These are phyloP conservation scores for Zoanthus sociatus DNA, from an alignment of 92 coral and sea anemone genomes.

Conservation along the genomic window DNA sequence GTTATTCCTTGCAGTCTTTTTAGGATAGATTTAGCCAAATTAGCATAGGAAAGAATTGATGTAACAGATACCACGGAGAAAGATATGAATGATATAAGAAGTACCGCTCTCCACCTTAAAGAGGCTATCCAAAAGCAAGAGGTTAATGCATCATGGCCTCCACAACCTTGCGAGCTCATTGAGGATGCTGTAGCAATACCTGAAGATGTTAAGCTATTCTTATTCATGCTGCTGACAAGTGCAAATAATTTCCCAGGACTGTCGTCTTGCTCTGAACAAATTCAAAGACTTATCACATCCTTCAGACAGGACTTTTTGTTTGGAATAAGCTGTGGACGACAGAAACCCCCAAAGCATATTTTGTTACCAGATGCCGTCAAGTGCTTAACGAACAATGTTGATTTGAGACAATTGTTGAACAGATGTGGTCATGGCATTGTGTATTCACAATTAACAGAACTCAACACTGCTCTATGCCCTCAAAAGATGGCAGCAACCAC, in stretches of 20 bases:
- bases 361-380: constrained; percentile 68
- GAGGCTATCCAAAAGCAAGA: constrained; percentile 46
- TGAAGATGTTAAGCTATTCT: constrained; percentile 11
- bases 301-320: constrained; percentile 67
- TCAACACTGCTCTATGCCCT: constrained; percentile 59
- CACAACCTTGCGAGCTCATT: constrained; percentile 44
- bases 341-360: constrained; percentile 74
- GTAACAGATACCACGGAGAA: no score
- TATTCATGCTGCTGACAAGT: constrained; percentile 10
- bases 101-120: constrained; percentile 53
- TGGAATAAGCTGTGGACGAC: constrained; percentile 61
- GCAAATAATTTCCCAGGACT: background rate
- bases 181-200: constrained; percentile 51
- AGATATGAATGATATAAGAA: no score
- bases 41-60: no score
- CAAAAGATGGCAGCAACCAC: constrained; percentile 27
- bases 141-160: constrained; percentile 58
- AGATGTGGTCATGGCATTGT: constrained; percentile 69
- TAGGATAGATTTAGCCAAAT: no score
- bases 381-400: constrained; percentile 58
- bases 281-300: constrained; percentile 18
- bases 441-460: constrained; percentile 71
- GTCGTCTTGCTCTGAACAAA: background rate
- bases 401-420: constrained; percentile 63
- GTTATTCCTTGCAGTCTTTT: constrained; percentile 12